These are phyloP conservation scores for Ochropleura leucogaster DNA, from an alignment of 2,888 invertebrate species.

Conservation along the genomic window DNA sequence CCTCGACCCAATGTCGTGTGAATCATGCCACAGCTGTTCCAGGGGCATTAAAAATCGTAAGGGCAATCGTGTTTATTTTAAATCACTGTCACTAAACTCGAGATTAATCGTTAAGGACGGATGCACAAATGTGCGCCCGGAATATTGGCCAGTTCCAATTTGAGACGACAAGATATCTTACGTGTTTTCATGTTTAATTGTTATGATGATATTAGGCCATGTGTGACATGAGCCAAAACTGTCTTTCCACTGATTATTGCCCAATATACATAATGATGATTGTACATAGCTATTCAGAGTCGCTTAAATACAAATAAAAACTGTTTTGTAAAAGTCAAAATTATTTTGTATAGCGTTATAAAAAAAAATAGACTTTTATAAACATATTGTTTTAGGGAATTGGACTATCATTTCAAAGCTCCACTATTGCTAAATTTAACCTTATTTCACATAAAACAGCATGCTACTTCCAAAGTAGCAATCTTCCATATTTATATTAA, in stretches of 20 bases:
- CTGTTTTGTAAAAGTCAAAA: background rate
- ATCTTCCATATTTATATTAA: background rate
- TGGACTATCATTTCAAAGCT: background rate
- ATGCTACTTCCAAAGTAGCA: background rate
- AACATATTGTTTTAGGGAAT: background rate
- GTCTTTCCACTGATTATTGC: background rate
- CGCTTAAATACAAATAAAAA: background rate
- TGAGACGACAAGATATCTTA: slow-evolving; percentile 37
- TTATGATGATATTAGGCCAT: slow-evolving; percentile 28
- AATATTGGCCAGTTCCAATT: slow-evolving; percentile 51
- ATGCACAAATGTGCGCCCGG: slow-evolving; percentile 55
- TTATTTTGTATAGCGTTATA: background rate
- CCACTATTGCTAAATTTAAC: no score
- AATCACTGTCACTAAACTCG: slow-evolving; percentile 77
- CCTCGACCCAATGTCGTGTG: slow-evolving; percentile 86
- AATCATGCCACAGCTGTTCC: slow-evolving; percentile 87
- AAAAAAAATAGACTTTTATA: background rate
- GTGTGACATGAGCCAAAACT: slow-evolving; percentile 18
- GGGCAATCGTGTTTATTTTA: slow-evolving; percentile 84
- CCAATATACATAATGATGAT: background rate
- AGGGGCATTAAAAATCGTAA: slow-evolving; percentile 86
- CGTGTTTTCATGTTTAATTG: slow-evolving; percentile 41
- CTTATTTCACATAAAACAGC: background rate
- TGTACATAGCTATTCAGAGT: background rate
- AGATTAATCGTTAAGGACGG: slow-evolving; percentile 69